Base-by-base conservation (phyloP, 2,888 invertebrate species). In the Calliphora vomitoria region DNA sequence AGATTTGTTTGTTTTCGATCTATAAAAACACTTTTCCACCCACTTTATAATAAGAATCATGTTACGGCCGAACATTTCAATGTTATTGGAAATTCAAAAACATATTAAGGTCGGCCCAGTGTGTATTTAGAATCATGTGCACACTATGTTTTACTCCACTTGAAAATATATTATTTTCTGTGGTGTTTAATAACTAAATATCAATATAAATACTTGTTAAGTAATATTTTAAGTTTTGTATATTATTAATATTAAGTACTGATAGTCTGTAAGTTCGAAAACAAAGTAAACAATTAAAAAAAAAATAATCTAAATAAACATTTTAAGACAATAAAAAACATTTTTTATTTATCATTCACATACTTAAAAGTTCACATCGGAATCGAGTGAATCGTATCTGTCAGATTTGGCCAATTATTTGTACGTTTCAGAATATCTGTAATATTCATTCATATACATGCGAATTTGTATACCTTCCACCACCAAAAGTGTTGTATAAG, bases 201-300 rank as follows among this genome's bases (percentile, higher is more conserved):
- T 6, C n/a, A 50, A n/a, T 13, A 50, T n/a, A 50, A n/a, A 50
- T 50, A 50, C n/a, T 15, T 13, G 13, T 50, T 50, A 50, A n/a
- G 50, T n/a, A 50, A 69, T 69, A 47, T 58, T 47, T 69, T 35
- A 60, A 58, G 55, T 50, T 60, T 35, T 58, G 31, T 53, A 62
- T 55, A 31, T 20, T 66, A 38, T 66, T 72, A 72, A 58, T 55
- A 11, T 66, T 72, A 72, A 82, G 82, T 74, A 68, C 75, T 82
- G 75, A 75, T 75, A 82, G 44, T 13, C 25, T 60, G 13, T 81
- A 80, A 80, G 71, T 53, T 55, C 31, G 18, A 62, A 20, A 53
- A 58, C 18, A 53, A 71, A 20, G 15, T 47, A 41, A 18, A 13
- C 13, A 13, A 72, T 15, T 44, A 15, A 60, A 60, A 58, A 15